These are phyloP conservation scores for Daphoenositta chrysoptera DNA, from an alignment of 2,113 vertebrate genomes.

Conservation along the genomic window DNA sequence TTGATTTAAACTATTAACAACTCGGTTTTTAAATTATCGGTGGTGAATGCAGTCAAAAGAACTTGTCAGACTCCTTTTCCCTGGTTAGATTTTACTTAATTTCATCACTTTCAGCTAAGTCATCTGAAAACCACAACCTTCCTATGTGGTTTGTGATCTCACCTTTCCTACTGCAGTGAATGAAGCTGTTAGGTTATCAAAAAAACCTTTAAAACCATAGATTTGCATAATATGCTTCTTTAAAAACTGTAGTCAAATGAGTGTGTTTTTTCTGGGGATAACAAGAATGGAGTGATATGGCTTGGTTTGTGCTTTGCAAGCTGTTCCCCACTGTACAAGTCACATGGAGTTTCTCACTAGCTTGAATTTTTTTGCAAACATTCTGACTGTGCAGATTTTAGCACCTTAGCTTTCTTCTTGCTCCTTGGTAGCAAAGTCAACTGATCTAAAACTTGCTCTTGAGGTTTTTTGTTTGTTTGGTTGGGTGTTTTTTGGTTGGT, in stretches of 20 bases:
- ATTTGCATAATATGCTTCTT: neutral
- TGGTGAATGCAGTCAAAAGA: neutral
- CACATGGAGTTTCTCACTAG: neutral
- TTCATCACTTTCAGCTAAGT: neutral
- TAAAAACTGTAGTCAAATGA: neutral
- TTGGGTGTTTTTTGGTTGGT: neutral
- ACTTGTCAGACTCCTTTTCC: neutral
- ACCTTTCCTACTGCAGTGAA: neutral
- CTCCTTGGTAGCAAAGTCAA: neutral
- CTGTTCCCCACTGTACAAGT: neutral
- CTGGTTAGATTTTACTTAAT: neutral
- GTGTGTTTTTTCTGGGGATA: neutral
- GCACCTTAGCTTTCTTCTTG: neutral
- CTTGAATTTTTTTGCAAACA: neutral
- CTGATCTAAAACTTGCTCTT: neutral
- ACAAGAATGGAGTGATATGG: neutral
- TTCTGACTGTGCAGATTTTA: neutral
- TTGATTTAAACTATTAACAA: neutral
- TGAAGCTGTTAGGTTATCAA: neutral
- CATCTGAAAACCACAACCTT: neutral
- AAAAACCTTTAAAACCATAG: neutral
- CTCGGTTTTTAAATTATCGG: neutral
- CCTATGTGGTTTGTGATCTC: neutral
- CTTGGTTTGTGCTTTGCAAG: neutral
- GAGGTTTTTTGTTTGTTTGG: too few relatives aligned